Percentiles rank a stretch among this genome's conserved stretches.
phyloP scores from a whole-genome alignment of 2,888 invertebrate species.

The Drosophila rubida region DNA sequence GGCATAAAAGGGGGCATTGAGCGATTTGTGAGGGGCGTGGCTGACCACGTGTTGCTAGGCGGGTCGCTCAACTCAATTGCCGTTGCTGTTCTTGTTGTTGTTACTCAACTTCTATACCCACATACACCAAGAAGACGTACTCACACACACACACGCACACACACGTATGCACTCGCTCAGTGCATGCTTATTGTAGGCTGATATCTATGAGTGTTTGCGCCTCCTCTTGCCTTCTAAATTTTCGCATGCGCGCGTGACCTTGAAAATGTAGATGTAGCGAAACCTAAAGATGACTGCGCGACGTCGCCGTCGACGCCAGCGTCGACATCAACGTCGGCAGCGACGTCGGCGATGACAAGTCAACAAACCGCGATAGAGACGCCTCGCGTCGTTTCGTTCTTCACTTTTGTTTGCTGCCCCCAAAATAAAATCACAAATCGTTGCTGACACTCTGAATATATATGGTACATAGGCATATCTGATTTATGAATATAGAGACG shows the following conservation, averaged over 20 bases:
- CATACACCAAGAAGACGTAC: not conserved
- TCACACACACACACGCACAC: slow-evolving; percentile 2
- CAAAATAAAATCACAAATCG: slow-evolving; percentile 37
- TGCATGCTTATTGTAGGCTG: slow-evolving; percentile 4
- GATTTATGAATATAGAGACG: not conserved
- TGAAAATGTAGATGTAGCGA: slow-evolving; percentile 41
- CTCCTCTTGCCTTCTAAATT: slow-evolving; percentile 27
- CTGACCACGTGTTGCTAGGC: slow-evolving; percentile 71
- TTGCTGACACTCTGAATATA: slow-evolving; percentile 18
- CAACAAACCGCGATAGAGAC: slow-evolving; percentile 35
- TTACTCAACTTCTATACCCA: slow-evolving; percentile 24
- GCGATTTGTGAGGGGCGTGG: slow-evolving; percentile 33
- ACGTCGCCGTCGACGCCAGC: slow-evolving; percentile 12
- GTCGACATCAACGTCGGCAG: slow-evolving; percentile 3
- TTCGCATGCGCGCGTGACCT: slow-evolving; percentile 55
- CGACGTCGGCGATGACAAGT: slow-evolving; percentile 28
- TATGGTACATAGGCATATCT: not conserved
- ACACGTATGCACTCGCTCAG: not conserved
- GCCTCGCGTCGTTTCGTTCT: slow-evolving; percentile 15
- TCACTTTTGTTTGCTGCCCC: slow-evolving; percentile 24
- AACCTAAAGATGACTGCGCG: slow-evolving; percentile 29
- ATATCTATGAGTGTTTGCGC: slow-evolving; percentile 10
- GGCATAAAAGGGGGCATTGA: slow-evolving; percentile 23
- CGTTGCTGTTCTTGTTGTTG: slow-evolving; percentile 23
- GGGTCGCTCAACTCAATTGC: slow-evolving; percentile 65